A percentile compares a stretch with the other conserved stretches of the same genome.
These are phyloP conservation scores for Pantherophis alleghaniensis DNA, from an alignment of 2,797 vertebrate genomes.

Conservation along the genomic window DNA sequence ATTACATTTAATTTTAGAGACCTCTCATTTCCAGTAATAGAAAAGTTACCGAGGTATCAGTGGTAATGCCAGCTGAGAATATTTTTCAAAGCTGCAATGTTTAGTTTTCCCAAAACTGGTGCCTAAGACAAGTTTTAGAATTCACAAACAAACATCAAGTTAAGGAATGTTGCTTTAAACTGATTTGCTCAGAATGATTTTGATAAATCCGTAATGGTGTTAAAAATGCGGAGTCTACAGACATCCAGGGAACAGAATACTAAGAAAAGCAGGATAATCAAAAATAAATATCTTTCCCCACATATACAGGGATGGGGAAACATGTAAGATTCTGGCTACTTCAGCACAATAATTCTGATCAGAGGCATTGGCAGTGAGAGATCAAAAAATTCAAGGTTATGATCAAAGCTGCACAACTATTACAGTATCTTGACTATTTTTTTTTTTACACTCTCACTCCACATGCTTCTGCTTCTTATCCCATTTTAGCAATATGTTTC, in stretches of 20 bases:
- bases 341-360: background rate
- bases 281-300: background rate
- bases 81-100: background rate
- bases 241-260: background rate
- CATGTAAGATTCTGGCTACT: background rate
- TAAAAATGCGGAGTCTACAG: background rate
- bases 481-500: background rate
- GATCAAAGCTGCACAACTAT: background rate
- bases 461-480: background rate
- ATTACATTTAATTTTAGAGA: constrained; percentile 67
- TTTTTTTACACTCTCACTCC: background rate
- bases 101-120: background rate
- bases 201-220: background rate
- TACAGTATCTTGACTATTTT: background rate
- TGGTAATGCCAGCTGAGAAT: background rate
- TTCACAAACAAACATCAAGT: background rate
- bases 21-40: constrained; percentile 77
- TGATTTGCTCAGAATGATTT: background rate
- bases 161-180: background rate
- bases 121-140: background rate
- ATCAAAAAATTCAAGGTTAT: background rate
- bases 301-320: background rate
- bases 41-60: background rate
- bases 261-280: background rate
- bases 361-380: background rate